These are phyloP conservation scores for Cosmorhoe ocellata DNA, from an alignment of 2,888 invertebrate species.

Conservation along the genomic window DNA sequence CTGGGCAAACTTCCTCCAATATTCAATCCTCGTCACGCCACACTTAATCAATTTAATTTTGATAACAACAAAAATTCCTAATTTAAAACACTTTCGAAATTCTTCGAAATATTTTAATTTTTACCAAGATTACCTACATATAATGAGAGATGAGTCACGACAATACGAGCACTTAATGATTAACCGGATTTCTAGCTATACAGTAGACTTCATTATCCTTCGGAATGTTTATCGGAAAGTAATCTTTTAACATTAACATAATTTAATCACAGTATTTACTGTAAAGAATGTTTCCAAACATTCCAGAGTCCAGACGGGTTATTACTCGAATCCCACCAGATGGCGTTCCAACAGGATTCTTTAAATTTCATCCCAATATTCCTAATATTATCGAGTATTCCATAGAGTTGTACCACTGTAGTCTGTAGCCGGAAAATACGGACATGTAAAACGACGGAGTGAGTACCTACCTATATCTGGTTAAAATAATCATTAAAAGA, in stretches of 20 bases:
- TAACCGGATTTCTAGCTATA: constrained; percentile 8
- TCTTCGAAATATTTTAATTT: too few relatives aligned
- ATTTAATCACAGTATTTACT: constrained; percentile 61
- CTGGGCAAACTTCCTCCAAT: too few relatives aligned
- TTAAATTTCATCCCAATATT: constrained; percentile 47
- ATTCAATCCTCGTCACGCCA: too few relatives aligned
- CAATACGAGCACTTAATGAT: neutral
- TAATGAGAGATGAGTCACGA: constrained; percentile 7
- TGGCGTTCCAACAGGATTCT: constrained; percentile 53
- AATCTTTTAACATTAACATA: constrained; percentile 47
- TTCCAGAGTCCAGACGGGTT: constrained; percentile 36
- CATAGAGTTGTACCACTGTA: neutral
- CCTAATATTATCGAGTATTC: constrained; percentile 53
- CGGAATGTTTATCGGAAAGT: constrained; percentile 47
- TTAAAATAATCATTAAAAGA: too few relatives aligned
- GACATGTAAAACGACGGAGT: too few relatives aligned
- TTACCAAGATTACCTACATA: too few relatives aligned
- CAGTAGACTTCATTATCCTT: constrained; percentile 30
- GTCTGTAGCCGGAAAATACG: neutral
- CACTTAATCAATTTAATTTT: too few relatives aligned
- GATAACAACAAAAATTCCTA: too few relatives aligned
- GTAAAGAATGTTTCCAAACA: constrained; percentile 37
- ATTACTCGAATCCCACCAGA: constrained; percentile 45
- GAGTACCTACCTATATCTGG: too few relatives aligned
- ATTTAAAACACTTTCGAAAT: too few relatives aligned